Percentiles rank a stretch among this genome's conserved stretches.
Conservation (phyloP, 2,797 vertebrate genomes). For the Setipinna tenuifilis region DNA sequence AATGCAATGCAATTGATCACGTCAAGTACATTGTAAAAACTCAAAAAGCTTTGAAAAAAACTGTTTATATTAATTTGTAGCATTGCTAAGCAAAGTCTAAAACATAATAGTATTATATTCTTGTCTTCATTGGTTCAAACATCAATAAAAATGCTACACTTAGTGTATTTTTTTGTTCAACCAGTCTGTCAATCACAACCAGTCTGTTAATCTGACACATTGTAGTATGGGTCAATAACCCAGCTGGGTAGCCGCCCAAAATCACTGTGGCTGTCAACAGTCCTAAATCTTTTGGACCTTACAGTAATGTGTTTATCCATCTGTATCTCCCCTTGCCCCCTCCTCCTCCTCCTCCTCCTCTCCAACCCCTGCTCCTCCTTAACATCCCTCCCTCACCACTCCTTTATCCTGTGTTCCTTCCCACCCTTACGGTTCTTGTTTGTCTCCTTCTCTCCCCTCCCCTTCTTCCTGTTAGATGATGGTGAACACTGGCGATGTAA, state of each 20-base stretch:
- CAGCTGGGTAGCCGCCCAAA: not conserved
- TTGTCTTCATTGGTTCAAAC: no score
- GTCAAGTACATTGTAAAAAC: no score
- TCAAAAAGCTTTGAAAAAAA: no score
- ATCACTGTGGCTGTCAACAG: constrained; percentile 12
- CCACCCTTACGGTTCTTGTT: not conserved
- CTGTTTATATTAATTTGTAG: not conserved
- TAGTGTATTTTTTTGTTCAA: no score
- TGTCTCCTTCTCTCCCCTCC: not conserved
- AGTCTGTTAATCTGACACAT: no score
- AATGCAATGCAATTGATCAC: no score
- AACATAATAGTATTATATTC: not conserved
- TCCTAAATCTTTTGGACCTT: constrained; percentile 20
- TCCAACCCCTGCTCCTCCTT: not conserved
- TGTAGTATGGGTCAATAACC: no score
- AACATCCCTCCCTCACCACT: not conserved
- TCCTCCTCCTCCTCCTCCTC: not conserved
- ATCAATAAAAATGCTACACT: no score
- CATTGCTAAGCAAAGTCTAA: not conserved
- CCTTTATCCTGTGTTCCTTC: not conserved
- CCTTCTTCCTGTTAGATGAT: not conserved
- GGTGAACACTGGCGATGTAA: constrained; percentile 8
- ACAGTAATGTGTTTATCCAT: not conserved
- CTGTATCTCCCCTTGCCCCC: not conserved
- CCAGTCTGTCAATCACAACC: no score